Evolutionary conservation across 35 echinoderm and acorn worm genomes (phyloP).

Genomic region (Heliocidaris tuberculata): DNA sequence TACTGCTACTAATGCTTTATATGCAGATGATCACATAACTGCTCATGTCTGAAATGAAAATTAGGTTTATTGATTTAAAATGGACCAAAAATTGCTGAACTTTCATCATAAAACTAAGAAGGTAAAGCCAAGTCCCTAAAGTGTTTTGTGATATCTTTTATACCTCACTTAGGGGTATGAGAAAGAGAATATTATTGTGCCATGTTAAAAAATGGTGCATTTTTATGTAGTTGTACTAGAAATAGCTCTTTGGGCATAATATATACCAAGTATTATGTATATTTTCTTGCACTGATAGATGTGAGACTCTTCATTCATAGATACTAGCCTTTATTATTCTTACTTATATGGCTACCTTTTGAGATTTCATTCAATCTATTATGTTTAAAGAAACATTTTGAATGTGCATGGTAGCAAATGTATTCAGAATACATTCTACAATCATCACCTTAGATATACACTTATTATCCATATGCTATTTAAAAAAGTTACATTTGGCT

Average conservation of each 20-base stretch:
- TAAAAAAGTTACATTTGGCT: too few species aligned
- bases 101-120: too few species aligned
- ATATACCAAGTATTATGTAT: background rate
- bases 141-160: background rate
- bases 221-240: constrained; percentile 18
- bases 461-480: too few species aligned
- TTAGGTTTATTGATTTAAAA: too few species aligned
- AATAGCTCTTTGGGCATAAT: background rate
- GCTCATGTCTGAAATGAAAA: too few species aligned
- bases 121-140: background rate
- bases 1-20: background rate
- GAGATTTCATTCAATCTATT: background rate
- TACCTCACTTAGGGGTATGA: background rate
- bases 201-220: background rate
- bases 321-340: constrained; percentile 18
- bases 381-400: background rate
- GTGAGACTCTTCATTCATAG: background rate
- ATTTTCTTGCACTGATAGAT: constrained; percentile 1
- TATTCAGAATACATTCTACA: background rate
- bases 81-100: too few species aligned
- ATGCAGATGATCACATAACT: background rate
- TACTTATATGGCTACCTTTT: background rate
- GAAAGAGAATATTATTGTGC: background rate
- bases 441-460: background rate
- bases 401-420: background rate